Evolutionary conservation across 2,888 invertebrate species (phyloP).

Genomic region (Hoplodrina ambigua): DNA sequence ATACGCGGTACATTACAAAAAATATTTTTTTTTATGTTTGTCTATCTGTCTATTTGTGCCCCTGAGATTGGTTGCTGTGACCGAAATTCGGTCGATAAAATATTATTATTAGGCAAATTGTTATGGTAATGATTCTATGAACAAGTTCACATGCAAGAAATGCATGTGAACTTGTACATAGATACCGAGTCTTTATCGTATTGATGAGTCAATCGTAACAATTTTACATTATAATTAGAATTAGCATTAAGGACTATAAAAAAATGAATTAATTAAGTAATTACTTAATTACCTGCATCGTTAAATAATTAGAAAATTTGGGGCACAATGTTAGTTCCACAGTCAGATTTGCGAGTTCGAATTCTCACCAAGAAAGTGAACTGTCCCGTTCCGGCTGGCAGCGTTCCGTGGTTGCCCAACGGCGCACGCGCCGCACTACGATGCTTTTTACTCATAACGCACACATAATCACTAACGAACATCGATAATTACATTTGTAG

Average conservation of each 20-base stretch:
- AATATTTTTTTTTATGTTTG: too few relatives aligned
- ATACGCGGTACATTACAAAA: too few relatives aligned
- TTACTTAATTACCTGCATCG: neutral
- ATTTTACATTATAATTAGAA: neutral
- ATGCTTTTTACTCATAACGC: constrained; percentile 53
- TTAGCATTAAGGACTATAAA: neutral
- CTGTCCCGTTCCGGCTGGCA: constrained; percentile 78
- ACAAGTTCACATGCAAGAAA: constrained; percentile 4
- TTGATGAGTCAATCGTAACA: constrained; percentile 18
- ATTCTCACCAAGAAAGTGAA: constrained; percentile 85
- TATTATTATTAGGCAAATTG: constrained; percentile 23
- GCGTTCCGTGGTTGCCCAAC: constrained; percentile 72
- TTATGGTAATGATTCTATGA: constrained; percentile 28
- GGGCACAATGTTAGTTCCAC: constrained; percentile 17
- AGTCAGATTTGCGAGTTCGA: constrained; percentile 46
- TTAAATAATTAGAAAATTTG: constrained; percentile 22
- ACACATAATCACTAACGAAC: constrained; percentile 53
- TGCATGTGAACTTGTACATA: constrained; percentile 17
- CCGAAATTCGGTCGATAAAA: neutral
- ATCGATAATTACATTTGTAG: constrained; percentile 46
- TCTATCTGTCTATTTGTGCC: too few relatives aligned
- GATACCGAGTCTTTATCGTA: neutral
- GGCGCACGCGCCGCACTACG: constrained; percentile 49
- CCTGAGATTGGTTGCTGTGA: neutral
- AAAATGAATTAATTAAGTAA: neutral